Base-by-base conservation (phyloP, 2,888 invertebrate genomes). In the Trichopria drosophilae region DNA sequence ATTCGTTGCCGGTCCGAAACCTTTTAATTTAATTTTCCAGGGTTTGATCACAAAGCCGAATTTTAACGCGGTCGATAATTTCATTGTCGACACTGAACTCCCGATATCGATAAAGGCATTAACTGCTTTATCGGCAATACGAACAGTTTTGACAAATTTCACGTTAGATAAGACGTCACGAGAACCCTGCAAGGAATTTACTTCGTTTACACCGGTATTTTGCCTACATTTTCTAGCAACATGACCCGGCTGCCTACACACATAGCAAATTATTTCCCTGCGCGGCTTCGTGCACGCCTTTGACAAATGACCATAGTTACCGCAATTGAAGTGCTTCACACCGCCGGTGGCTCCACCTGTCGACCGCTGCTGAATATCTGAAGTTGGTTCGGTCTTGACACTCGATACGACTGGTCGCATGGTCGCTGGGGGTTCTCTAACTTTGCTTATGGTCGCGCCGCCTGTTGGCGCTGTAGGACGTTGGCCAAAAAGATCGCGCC, bases 21-120 rank as follows among this genome's bases (percentile, higher is more conserved):
- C 23, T n/a, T 15, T 22, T 10, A 39, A 39, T 9, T 39, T 26
- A 6, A 22, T 5, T 10, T 15, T 7, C n/a, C 16, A 23, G 10
- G 40, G 6, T 12, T 24, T 15, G 10, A 39, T 39, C 5, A 22
- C 10, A 24, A 39, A 22, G 5, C 40, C 23, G 2, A n/a, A 18
- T n/a, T 36, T 36, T 5, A 36, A 20, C 7, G 37, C 37, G 4
- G 6, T 10, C 6, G 6, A 6, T 6, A 39, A 2, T 12, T 39
- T 39, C 5, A 39, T 39, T 12, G 40, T 39, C 9, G 23, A 24
- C 24, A 39, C 40, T 2, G 40, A 39, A n/a, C n/a, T n/a, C n/a
- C n/a, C n/a, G n/a, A n/a, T n/a, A n/a, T n/a, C n/a, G n/a, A n/a
- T n/a, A n/a, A 39, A 39, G 12, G 40, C 40, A 4, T 3, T 15